Percentiles rank a stretch among this genome's conserved stretches.
These are phyloP conservation scores for Diachasmimorpha longicaudata DNA, from an alignment of 1,140 invertebrate genomes.

Conservation along the genomic window DNA sequence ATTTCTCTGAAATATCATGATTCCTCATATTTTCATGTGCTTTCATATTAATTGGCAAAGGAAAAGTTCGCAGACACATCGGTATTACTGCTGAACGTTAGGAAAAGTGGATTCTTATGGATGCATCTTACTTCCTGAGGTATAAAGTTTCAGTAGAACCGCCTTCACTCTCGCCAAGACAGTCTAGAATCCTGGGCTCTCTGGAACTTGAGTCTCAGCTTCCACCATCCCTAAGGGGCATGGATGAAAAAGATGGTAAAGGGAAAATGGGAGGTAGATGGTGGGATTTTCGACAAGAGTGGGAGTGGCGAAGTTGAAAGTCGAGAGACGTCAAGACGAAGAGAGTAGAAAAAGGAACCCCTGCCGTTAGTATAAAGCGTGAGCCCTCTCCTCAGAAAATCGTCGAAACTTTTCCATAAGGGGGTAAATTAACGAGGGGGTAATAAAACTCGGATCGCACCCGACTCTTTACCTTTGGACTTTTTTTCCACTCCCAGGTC, in stretches of 20 bases:
- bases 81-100: not conserved
- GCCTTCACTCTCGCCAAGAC: not conserved
- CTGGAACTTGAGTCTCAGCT: constrained; percentile 12
- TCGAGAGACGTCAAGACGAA: constrained; percentile 10
- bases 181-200: not conserved
- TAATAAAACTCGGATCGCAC: constrained; percentile 30
- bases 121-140: constrained; percentile 15
- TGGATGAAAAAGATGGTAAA: not conserved
- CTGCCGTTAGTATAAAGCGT: constrained; percentile 18
- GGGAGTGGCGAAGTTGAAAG: not conserved
- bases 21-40: not conserved
- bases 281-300: not conserved
- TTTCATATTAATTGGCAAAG: not conserved
- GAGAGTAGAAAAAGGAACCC: not conserved
- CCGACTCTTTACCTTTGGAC: constrained; percentile 20
- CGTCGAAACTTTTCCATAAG: constrained; percentile 27
- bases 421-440: constrained; percentile 29
- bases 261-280: not conserved
- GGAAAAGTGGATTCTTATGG: constrained; percentile 5
- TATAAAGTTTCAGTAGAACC: constrained; percentile 15
- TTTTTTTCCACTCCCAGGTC: not conserved
- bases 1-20: constrained; percentile 16
- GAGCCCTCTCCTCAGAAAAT: constrained; percentile 25
- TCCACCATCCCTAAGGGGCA: constrained; percentile 14
- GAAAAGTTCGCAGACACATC: not conserved